phyloP scores from a whole-genome alignment of 2,113 vertebrate genomes.

The Channa maculata region DNA sequence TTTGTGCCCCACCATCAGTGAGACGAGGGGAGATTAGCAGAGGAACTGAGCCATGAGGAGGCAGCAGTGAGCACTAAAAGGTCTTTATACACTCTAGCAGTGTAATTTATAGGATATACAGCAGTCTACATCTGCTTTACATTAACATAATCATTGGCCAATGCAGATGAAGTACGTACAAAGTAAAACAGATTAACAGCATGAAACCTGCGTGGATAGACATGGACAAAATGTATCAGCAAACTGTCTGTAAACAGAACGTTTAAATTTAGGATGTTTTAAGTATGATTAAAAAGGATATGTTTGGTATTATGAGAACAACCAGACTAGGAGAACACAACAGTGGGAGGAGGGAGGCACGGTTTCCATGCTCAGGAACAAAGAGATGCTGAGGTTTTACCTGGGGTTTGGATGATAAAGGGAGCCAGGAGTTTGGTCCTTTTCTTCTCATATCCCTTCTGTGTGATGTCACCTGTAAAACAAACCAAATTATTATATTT shows the following conservation, averaged over 20 bases:
- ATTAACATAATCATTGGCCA: not conserved
- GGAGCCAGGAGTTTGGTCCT: slow-evolving; percentile 79
- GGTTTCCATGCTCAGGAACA: not conserved
- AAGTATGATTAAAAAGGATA: too few species aligned
- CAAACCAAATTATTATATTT: too few species aligned
- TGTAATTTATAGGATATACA: not conserved
- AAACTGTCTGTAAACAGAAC: not conserved
- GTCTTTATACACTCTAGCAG: not conserved
- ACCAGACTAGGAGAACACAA: not conserved
- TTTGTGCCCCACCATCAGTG: not conserved
- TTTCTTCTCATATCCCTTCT: slow-evolving; percentile 83
- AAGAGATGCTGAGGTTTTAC: slow-evolving; percentile 35
- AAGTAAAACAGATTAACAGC: not conserved
- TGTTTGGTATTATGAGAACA: too few species aligned
- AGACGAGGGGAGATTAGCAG: not conserved
- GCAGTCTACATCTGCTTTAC: not conserved
- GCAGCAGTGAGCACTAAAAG: slow-evolving; percentile 22
- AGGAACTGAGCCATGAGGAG: slow-evolving; percentile 7
- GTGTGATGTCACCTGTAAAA: slow-evolving; percentile 77
- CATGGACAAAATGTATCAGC: too few species aligned
- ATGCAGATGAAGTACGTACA: not conserved
- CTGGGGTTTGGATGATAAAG: slow-evolving; percentile 74
- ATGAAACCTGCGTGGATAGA: not conserved
- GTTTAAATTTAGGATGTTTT: too few species aligned
- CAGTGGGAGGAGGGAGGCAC: not conserved